These are phyloP conservation scores for Leucania comma DNA, from an alignment of 2,888 invertebrate species.

Conservation along the genomic window DNA sequence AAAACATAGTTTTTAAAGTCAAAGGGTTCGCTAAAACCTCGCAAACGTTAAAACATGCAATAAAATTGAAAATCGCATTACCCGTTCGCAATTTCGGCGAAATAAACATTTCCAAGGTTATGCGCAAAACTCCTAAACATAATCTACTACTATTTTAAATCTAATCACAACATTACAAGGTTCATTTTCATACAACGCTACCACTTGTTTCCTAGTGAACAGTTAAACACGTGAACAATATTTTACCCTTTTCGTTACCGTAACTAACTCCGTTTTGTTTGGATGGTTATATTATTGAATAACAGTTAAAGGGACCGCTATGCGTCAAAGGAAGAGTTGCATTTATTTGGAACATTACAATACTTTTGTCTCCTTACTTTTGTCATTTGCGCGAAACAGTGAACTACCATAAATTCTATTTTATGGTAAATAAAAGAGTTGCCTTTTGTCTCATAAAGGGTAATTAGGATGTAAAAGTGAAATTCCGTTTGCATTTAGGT, in stretches of 20 bases:
- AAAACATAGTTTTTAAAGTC: slow-evolving; percentile 67
- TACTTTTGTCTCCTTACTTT: slow-evolving; percentile 72
- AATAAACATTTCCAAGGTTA: slow-evolving; percentile 71
- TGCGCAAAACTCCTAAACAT: slow-evolving; percentile 29
- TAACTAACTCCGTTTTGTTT: slow-evolving; percentile 82
- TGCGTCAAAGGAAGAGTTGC: slow-evolving; percentile 83
- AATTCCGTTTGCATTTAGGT: slow-evolving; percentile 77
- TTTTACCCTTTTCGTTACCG: slow-evolving; percentile 85
- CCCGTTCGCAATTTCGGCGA: slow-evolving; percentile 76
- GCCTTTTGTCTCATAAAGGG: slow-evolving; percentile 76
- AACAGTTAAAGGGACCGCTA: slow-evolving; percentile 85
- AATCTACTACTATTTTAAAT: slow-evolving; percentile 5
- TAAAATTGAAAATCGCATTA: slow-evolving; percentile 77
- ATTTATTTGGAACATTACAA: slow-evolving; percentile 81
- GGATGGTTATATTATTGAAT: slow-evolving; percentile 75
- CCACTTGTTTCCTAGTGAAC: slow-evolving; percentile 45
- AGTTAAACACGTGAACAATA: slow-evolving; percentile 70
- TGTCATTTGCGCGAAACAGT: slow-evolving; percentile 79
- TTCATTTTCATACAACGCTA: slow-evolving; percentile 32
- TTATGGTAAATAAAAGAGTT: slow-evolving; percentile 77
- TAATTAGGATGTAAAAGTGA: slow-evolving; percentile 90
- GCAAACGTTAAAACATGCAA: slow-evolving; percentile 73
- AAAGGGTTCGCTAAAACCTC: slow-evolving; percentile 80
- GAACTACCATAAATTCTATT: slow-evolving; percentile 81
- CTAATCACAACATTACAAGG: slow-evolving; percentile 33